These are phyloP conservation scores for Misgurnus mizolepis DNA, from an alignment of 2,113 vertebrate genomes.

Conservation along the genomic window DNA sequence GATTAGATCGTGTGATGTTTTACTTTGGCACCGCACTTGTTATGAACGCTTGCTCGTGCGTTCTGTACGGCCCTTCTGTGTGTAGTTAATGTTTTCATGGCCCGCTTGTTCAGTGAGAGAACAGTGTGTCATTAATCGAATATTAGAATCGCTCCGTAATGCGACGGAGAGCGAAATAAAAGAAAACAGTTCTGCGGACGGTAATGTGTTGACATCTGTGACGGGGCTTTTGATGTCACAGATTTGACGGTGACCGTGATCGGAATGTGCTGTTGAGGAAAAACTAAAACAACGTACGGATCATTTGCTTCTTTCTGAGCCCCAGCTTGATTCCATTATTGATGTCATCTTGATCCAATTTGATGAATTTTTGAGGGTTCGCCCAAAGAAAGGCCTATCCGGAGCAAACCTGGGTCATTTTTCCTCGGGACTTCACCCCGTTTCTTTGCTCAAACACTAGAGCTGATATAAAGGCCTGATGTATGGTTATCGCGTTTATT, in stretches of 20 bases:
- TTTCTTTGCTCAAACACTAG: conserved; percentile 16
- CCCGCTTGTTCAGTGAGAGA: conserved; percentile 28
- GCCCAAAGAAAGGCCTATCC: conserved; percentile 57
- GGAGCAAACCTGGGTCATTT: conserved; percentile 54
- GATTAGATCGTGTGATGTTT: too few species aligned
- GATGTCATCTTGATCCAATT: conserved; percentile 62
- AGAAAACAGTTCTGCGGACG: conserved; percentile 51
- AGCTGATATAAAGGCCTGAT: conserved; percentile 29
- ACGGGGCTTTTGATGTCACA: conserved; percentile 57
- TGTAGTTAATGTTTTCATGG: conserved; percentile 44
- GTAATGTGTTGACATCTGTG: conserved; percentile 58
- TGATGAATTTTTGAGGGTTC: conserved; percentile 57
- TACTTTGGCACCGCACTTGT: too few species aligned
- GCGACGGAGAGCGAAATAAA: conserved; percentile 55
- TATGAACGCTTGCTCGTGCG: too few species aligned
- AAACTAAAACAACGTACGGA: conserved; percentile 53
- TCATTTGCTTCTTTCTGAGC: conserved; percentile 50
- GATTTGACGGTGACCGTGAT: conserved; percentile 49
- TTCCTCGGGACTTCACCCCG: conserved; percentile 52
- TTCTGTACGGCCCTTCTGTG: background rate
- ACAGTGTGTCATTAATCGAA: conserved; percentile 51
- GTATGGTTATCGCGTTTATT: conserved; percentile 46
- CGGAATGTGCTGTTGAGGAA: conserved; percentile 48
- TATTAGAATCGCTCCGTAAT: conserved; percentile 45
- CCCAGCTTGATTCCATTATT: conserved; percentile 61